Evolutionary conservation across 2,888 invertebrate species (phyloP).

Genomic region (Polymixis lichenea): DNA sequence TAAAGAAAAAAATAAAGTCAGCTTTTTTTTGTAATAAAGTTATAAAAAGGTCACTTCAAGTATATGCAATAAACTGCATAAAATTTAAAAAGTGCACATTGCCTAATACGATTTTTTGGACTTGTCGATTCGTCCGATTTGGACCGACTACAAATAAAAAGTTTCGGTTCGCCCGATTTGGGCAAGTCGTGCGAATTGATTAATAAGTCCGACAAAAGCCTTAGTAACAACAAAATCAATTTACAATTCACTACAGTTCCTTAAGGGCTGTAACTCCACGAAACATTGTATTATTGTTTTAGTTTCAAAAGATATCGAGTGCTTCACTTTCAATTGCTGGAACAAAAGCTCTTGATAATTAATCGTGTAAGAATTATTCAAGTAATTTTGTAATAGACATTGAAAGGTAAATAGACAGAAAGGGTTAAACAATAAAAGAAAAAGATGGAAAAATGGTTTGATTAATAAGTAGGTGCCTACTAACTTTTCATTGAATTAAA

Average conservation of each 20-base stretch:
- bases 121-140: too few species aligned
- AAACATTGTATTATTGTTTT: slow-evolving; percentile 24
- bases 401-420: not conserved
- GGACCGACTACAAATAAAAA: too few species aligned
- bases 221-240: slow-evolving; percentile 8
- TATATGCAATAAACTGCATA: too few species aligned
- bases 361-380: slow-evolving; percentile 9
- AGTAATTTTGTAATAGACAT: slow-evolving; percentile 12
- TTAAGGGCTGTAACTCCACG: slow-evolving; percentile 8
- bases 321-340: slow-evolving; percentile 19
- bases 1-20: too few species aligned
- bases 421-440: not conserved
- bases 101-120: too few species aligned
- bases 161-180: too few species aligned
- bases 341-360: slow-evolving; percentile 2
- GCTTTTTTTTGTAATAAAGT: too few species aligned
- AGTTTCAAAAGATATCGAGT: slow-evolving; percentile 17
- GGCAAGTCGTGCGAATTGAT: too few species aligned
- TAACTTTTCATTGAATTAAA: slow-evolving; percentile 23
- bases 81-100: too few species aligned
- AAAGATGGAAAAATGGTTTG: slow-evolving; percentile 3
- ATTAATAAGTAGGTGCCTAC: not conserved
- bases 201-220: too few species aligned
- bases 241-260: not conserved
- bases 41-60: too few species aligned